Percentiles rank a stretch among this genome's conserved stretches.
Evolutionary conservation across 2,888 invertebrate species (phyloP).

Genomic region (Drosophila yooni): DNA sequence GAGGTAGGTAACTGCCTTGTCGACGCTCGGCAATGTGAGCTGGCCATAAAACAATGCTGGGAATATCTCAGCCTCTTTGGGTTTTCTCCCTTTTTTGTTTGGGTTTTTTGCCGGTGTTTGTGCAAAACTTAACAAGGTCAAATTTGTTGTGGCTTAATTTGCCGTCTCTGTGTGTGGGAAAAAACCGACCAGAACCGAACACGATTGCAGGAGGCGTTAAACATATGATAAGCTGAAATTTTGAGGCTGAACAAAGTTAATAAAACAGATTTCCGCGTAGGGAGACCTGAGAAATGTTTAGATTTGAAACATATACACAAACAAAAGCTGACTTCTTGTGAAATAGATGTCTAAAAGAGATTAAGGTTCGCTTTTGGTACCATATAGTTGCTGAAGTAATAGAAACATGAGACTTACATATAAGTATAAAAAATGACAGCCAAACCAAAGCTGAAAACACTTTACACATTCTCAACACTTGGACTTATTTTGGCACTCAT

Average conservation of each 20-base stretch:
- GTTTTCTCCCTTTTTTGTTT: constrained; percentile 15
- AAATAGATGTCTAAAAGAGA: neutral
- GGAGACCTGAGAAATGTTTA: neutral
- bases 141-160: constrained; percentile 69
- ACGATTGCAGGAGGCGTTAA: constrained; percentile 46
- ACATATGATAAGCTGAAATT: constrained; percentile 27
- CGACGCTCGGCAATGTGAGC: constrained; percentile 51
- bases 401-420: neutral
- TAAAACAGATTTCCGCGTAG: constrained; percentile 10
- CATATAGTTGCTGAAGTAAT: neutral
- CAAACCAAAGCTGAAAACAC: neutral
- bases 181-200: constrained; percentile 30
- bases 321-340: neutral
- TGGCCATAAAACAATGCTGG: constrained; percentile 54
- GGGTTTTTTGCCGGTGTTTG: constrained; percentile 39
- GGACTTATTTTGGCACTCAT: constrained; percentile 23
- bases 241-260: constrained; percentile 30
- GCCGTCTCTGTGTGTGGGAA: constrained; percentile 65
- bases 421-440: neutral
- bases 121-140: constrained; percentile 72
- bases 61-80: constrained; percentile 45
- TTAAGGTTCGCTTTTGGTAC: neutral
- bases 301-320: neutral
- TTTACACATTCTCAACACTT: neutral
- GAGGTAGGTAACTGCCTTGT: constrained; percentile 60